These are phyloP conservation scores for Vulpes lagopus DNA, from an alignment of 2,113 vertebrate species.

Conservation along the genomic window DNA sequence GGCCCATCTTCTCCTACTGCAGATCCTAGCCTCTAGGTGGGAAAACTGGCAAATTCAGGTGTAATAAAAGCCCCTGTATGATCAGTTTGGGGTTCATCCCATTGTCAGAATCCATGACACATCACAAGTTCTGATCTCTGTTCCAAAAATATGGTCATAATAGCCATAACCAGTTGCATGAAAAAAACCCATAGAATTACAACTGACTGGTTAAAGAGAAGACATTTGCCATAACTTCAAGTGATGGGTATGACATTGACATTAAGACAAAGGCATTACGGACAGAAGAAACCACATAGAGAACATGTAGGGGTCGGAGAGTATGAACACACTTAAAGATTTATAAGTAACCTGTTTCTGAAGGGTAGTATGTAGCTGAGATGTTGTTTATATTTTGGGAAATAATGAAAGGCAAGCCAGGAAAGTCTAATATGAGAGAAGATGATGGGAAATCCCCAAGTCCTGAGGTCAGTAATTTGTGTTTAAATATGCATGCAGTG, in stretches of 20 bases:
- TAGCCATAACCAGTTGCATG: not conserved
- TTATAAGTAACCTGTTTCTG: not conserved
- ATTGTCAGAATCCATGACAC: not conserved
- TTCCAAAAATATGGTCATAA: not conserved
- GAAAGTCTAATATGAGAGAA: not conserved
- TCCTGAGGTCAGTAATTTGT: not conserved
- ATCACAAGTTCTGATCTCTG: not conserved
- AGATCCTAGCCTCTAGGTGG: not conserved
- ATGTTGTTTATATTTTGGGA: slow-evolving; percentile 12
- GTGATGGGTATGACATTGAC: not conserved
- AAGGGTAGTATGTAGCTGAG: not conserved
- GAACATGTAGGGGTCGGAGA: not conserved
- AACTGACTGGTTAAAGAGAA: not conserved
- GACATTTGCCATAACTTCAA: not conserved
- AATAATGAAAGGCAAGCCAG: not conserved
- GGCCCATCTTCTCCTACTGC: not conserved
- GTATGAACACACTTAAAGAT: not conserved
- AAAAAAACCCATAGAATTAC: not conserved
- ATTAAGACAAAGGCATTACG: not conserved
- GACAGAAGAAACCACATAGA: not conserved
- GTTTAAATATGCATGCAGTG: not conserved
- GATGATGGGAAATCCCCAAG: not conserved
- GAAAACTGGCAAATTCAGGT: slow-evolving; percentile 5
- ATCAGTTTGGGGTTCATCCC: not conserved
- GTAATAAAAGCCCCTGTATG: not conserved